Evolutionary conservation across 2,113 vertebrate genomes (phyloP).

Genomic region (Prionailurus bengalensis): DNA sequence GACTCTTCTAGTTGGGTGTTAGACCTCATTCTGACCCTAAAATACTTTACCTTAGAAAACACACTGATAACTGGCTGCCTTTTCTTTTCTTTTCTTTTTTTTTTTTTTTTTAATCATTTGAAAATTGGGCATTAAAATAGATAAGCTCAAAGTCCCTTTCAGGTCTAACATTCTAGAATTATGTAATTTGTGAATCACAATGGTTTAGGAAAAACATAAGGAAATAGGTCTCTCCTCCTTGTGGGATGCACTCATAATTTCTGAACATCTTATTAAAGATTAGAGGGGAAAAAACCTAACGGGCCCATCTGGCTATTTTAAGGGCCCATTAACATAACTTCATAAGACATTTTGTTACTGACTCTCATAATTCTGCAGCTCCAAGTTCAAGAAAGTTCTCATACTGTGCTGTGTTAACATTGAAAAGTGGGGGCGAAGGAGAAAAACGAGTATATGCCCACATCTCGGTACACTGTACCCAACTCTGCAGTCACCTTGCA

Average conservation of each 20-base stretch:
- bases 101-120: not conserved
- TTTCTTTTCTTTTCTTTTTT: constrained; percentile 24
- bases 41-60: not conserved
- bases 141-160: not conserved
- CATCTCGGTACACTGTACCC: not conserved
- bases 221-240: not conserved
- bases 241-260: not conserved
- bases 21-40: not conserved
- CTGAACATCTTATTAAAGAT: not conserved
- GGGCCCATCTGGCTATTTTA: not conserved
- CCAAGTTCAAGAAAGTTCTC: not conserved
- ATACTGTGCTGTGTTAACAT: not conserved
- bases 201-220: not conserved
- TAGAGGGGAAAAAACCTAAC: not conserved
- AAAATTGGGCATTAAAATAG: constrained; percentile 22
- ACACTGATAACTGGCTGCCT: not conserved
- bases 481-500: not conserved
- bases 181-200: not conserved
- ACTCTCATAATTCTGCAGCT: not conserved
- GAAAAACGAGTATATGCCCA: not conserved
- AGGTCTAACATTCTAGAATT: not conserved
- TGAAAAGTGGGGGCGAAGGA: not conserved
- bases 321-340: not conserved
- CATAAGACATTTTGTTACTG: constrained; percentile 16
- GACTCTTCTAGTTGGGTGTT: not conserved